These are phyloP conservation scores for Melopsittacus undulatus DNA, from an alignment of 2,797 vertebrate genomes.

Conservation along the genomic window DNA sequence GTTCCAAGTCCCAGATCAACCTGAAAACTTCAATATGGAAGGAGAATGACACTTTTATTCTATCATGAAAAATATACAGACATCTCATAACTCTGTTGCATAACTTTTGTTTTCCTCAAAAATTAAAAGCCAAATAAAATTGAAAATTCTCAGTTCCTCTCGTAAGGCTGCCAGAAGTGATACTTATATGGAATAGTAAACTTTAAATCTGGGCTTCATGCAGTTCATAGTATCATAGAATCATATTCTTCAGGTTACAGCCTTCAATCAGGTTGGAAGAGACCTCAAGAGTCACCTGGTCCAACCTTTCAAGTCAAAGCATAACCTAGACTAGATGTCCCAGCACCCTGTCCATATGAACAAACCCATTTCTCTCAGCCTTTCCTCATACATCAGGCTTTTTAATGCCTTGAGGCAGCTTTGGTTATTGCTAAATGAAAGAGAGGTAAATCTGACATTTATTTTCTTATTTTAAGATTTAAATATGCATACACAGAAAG, in stretches of 20 bases:
- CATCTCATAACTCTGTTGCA: not conserved
- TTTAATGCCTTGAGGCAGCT: not conserved
- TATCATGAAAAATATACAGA: not conserved
- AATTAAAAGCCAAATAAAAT: not conserved
- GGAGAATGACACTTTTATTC: not conserved
- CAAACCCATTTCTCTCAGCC: not conserved
- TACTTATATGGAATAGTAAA: not conserved
- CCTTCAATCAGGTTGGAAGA: not conserved
- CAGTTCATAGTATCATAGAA: not conserved
- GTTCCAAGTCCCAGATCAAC: not conserved
- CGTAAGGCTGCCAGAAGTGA: not conserved
- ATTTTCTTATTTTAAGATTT: not conserved
- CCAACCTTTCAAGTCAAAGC: not conserved
- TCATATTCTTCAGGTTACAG: not conserved
- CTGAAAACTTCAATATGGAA: not conserved
- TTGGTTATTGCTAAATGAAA: not conserved
- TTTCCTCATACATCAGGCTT: not conserved
- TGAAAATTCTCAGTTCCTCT: not conserved
- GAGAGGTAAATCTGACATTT: not conserved
- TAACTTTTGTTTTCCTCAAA: not conserved
- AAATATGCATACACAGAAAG: not conserved
- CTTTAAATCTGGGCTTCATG: not conserved
- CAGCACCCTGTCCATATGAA: not conserved
- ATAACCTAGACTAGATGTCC: not conserved
- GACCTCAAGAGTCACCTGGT: not conserved